Conservation (phyloP, 2,113 vertebrate genomes). For the Verasper variegatus region DNA sequence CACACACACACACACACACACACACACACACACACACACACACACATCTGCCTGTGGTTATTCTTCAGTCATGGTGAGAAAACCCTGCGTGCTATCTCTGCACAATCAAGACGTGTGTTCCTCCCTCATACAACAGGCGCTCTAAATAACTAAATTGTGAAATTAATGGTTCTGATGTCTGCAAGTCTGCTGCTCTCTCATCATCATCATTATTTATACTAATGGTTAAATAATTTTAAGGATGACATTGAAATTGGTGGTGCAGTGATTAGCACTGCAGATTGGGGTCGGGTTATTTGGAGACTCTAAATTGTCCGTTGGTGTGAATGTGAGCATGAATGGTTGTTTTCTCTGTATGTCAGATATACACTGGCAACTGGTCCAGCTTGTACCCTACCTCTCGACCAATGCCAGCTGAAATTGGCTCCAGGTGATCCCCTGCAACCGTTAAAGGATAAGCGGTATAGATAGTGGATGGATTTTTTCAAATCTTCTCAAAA, state of each 20-base stretch:
- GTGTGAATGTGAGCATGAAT: too few species aligned
- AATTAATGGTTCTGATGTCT: slow-evolving; percentile 31
- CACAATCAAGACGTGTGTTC: slow-evolving; percentile 19
- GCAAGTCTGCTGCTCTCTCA: background rate
- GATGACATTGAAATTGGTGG: background rate
- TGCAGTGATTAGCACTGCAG: background rate
- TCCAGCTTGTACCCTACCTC: background rate
- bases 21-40: slow-evolving; percentile 20
- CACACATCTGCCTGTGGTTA: slow-evolving; percentile 40
- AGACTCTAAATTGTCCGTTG: too few species aligned
- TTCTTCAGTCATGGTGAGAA: slow-evolving; percentile 43
- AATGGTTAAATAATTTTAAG: slow-evolving; percentile 20
- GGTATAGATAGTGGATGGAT: background rate
- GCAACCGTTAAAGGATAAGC: background rate
- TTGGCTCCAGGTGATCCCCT: background rate
- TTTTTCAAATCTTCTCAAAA: background rate
- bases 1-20: slow-evolving; percentile 33
- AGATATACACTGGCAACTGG: background rate
- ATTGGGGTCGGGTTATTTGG: background rate
- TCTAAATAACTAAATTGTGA: slow-evolving; percentile 21
- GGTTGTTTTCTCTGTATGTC: background rate
- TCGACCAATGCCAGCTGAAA: background rate
- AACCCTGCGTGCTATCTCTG: slow-evolving; percentile 27
- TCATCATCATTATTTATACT: slow-evolving; percentile 13
- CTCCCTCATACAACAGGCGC: slow-evolving; percentile 18